A percentile compares a stretch with the other conserved stretches of the same genome.
phyloP scores from a whole-genome alignment of 2,888 invertebrate genomes.

The Vannuccia rotundouncinata region DNA sequence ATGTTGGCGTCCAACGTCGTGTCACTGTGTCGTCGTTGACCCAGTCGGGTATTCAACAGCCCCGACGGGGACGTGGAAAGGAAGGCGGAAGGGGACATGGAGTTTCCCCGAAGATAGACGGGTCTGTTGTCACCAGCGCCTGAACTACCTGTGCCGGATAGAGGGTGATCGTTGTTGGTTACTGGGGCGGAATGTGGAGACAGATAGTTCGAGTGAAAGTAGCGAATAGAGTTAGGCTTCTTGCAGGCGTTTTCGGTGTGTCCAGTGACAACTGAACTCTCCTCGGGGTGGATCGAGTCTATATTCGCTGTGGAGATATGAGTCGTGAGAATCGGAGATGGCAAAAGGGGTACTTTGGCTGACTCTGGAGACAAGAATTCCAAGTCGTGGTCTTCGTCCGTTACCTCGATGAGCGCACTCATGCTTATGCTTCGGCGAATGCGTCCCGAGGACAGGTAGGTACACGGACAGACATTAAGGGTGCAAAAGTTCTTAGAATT shows the following conservation, averaged over 20 bases:
- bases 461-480: not conserved
- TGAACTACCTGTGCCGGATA: too few species aligned
- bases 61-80: not conserved
- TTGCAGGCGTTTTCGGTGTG: not conserved
- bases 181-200: not conserved
- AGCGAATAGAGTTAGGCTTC: not conserved
- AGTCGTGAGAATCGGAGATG: not conserved
- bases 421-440: not conserved
- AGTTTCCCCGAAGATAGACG: not conserved
- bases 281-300: not conserved
- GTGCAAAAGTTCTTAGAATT: not conserved
- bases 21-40: conserved; percentile 29
- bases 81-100: not conserved
- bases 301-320: not conserved
- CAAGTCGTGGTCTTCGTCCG: not conserved
- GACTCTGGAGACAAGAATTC: not conserved
- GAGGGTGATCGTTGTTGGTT: too few species aligned
- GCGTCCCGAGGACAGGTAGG: not conserved
- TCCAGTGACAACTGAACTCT: not conserved
- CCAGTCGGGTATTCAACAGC: not conserved
- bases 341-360: not conserved
- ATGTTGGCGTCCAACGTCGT: not conserved
- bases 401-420: not conserved
- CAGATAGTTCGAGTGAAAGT: not conserved
- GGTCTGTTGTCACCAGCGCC: not conserved